phyloP scores from a whole-genome alignment of 2,888 invertebrate genomes.

The Andrena hattorfiana region DNA sequence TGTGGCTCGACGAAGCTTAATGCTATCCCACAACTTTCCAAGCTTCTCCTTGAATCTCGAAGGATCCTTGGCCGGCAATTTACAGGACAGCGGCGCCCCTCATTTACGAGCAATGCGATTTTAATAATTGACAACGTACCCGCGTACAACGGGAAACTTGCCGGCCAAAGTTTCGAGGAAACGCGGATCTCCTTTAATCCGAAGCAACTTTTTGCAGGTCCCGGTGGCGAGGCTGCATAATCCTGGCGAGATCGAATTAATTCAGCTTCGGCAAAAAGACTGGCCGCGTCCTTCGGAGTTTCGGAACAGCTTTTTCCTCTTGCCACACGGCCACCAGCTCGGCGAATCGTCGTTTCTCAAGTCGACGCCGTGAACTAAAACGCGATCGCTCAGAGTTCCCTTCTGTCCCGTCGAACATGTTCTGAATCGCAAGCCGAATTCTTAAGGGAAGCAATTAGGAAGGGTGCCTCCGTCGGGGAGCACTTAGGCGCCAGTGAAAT shows the following conservation, averaged over 20 bases:
- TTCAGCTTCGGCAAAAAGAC: conserved; percentile 41
- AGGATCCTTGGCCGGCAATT: not conserved
- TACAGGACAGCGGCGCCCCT: not conserved
- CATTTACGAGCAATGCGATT: conserved; percentile 16
- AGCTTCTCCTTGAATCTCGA: not conserved
- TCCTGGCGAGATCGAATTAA: conserved; percentile 39
- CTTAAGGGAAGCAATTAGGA: not conserved
- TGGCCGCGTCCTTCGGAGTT: conserved; percentile 19
- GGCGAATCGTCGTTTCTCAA: conserved; percentile 29
- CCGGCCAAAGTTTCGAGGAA: conserved; percentile 9
- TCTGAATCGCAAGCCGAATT: not conserved
- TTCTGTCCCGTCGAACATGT: not conserved
- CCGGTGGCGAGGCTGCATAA: conserved; percentile 9
- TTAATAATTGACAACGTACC: conserved; percentile 41
- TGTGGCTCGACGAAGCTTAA: not conserved
- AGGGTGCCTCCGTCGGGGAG: not conserved
- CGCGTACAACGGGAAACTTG: conserved; percentile 3
- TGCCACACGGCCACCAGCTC: not conserved
- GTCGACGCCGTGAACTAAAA: conserved; percentile 10
- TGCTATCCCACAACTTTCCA: not conserved
- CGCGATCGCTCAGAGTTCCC: not conserved
- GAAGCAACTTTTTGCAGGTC: conserved; percentile 13
- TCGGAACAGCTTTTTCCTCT: conserved; percentile 4
- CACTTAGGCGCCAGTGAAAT: not conserved
- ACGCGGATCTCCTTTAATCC: conserved; percentile 6